Percentiles rank a stretch among this genome's conserved stretches.
Conservation (phyloP, 2,888 invertebrate genomes). For the Chironomus riparius region DNA sequence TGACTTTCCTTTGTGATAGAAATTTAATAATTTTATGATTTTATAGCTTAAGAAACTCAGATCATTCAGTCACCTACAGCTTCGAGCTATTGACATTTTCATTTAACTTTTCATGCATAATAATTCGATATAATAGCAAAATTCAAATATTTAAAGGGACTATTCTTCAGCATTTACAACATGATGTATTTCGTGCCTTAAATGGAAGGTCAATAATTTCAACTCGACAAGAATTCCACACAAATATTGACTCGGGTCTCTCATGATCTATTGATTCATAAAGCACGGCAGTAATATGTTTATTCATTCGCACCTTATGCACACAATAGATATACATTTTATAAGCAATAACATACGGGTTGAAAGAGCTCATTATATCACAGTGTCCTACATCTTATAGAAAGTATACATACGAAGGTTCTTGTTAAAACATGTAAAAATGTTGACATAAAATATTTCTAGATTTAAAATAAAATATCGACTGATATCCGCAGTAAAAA, state of each 20-base stretch:
- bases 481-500: too few relatives aligned
- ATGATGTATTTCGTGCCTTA: background rate
- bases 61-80: too few relatives aligned
- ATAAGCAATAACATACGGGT: background rate
- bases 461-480: too few relatives aligned
- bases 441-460: too few relatives aligned
- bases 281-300: background rate
- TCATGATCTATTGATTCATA: conserved; percentile 12
- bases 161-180: background rate
- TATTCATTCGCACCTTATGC: background rate
- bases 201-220: conserved; percentile 19
- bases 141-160: background rate
- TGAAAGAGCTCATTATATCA: background rate
- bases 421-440: too few relatives aligned
- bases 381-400: too few relatives aligned
- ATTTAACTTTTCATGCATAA: too few relatives aligned
- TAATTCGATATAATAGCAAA: background rate
- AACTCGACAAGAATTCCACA: background rate
- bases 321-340: background rate
- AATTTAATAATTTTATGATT: too few relatives aligned
- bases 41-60: too few relatives aligned
- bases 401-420: too few relatives aligned
- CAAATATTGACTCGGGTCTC: background rate
- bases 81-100: too few relatives aligned
- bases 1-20: too few relatives aligned